These are phyloP conservation scores for Cheilosia impressa DNA, from an alignment of 2,888 invertebrate genomes.

Conservation along the genomic window DNA sequence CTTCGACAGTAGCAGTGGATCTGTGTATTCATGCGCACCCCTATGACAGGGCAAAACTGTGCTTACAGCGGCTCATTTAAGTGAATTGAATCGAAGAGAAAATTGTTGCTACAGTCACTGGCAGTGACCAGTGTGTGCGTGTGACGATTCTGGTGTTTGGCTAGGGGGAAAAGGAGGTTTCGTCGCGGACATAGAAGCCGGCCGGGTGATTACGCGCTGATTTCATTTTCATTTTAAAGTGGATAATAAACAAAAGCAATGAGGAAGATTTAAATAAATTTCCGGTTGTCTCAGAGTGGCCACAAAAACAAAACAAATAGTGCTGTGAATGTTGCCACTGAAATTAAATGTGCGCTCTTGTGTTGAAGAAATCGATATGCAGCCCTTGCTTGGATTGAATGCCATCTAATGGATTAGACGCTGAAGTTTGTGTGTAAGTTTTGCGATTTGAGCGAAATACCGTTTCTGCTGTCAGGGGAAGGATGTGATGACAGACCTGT, in stretches of 20 bases:
- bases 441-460: no score
- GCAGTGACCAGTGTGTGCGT: not conserved
- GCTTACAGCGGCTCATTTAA: slow-evolving; percentile 43
- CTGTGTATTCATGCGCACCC: slow-evolving; percentile 19
- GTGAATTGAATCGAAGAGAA: slow-evolving; percentile 52
- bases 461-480: no score
- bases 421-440: slow-evolving; percentile 6
- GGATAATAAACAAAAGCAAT: slow-evolving; percentile 61
- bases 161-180: not conserved
- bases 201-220: slow-evolving; percentile 56
- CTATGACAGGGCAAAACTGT: slow-evolving; percentile 38
- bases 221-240: slow-evolving; percentile 66
- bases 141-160: not conserved
- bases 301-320: not conserved
- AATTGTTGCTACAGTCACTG: not conserved
- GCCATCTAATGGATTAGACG: slow-evolving; percentile 6
- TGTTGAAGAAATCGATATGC: slow-evolving; percentile 13
- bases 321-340: slow-evolving; percentile 49
- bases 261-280: slow-evolving; percentile 54
- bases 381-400: slow-evolving; percentile 1
- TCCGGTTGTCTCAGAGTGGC: slow-evolving; percentile 52
- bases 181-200: slow-evolving; percentile 33
- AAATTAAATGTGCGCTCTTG: slow-evolving; percentile 17
- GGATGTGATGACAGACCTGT: no score
- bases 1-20: slow-evolving; percentile 11